Evolutionary conservation across 2,797 vertebrate species (phyloP).

Genomic region (Oryzias dopingdopingensis): DNA sequence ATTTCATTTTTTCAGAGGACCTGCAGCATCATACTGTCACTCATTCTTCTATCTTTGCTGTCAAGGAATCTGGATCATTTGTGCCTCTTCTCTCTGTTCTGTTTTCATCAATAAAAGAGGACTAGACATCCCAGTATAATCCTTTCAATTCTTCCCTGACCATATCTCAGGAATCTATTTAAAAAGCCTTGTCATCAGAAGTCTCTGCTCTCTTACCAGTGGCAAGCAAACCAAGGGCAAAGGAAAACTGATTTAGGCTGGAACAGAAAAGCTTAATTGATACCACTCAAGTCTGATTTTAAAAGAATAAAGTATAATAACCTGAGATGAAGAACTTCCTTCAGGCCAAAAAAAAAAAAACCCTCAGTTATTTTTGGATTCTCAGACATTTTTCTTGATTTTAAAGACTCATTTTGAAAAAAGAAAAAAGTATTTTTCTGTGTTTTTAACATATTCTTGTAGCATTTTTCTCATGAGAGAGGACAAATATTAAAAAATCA

Average conservation of each 20-base stretch:
- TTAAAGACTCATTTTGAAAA: no score
- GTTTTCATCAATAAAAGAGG: slow-evolving; percentile 45
- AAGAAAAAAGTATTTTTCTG: no score
- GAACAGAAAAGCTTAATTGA: slow-evolving; percentile 39
- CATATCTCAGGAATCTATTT: slow-evolving; percentile 49
- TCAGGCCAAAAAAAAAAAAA: slow-evolving; percentile 18
- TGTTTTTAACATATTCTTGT: no score
- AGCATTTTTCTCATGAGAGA: no score
- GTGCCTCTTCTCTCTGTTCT: slow-evolving; percentile 21
- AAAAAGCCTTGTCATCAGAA: slow-evolving; percentile 33
- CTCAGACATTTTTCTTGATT: no score
- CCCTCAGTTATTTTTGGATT: no score
- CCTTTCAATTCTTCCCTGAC: slow-evolving; percentile 31
- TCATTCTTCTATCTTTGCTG: slow-evolving; percentile 28
- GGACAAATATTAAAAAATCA: no score
- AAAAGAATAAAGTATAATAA: slow-evolving; percentile 24
- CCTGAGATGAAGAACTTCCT: slow-evolving; percentile 30
- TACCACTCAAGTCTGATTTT: slow-evolving; percentile 17
- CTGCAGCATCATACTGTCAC: slow-evolving; percentile 31
- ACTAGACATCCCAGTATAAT: slow-evolving; percentile 38
- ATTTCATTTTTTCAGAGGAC: slow-evolving; percentile 50
- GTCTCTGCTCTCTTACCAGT: slow-evolving; percentile 22
- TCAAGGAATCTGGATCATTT: slow-evolving; percentile 15
- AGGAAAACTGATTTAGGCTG: slow-evolving; percentile 19
- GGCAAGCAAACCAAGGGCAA: slow-evolving; percentile 19